Evolutionary conservation across 2,888 invertebrate species (phyloP).

Genomic region (Nymphalis c-album): DNA sequence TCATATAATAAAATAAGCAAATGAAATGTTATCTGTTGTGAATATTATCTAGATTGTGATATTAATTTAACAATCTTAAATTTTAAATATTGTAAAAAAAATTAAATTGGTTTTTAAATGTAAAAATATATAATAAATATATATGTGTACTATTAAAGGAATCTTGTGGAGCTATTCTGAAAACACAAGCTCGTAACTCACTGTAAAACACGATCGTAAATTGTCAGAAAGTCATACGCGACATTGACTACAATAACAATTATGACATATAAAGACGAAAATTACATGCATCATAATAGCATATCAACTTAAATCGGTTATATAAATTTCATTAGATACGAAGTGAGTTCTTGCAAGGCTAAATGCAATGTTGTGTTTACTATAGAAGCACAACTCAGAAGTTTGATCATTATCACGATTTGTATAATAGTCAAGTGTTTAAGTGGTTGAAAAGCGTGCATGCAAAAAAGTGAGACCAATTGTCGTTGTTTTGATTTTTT

Average conservation of each 20-base stretch:
- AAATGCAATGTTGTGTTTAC: neutral
- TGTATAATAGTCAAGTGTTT: no score
- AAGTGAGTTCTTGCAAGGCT: neutral
- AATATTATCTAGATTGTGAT: conserved; percentile 50
- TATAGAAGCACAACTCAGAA: neutral
- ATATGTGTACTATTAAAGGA: neutral
- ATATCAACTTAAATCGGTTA: no score
- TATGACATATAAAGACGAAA: no score
- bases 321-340: no score
- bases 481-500: no score
- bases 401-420: neutral
- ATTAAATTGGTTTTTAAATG: conserved; percentile 6
- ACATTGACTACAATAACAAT: no score
- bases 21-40: conserved; percentile 21
- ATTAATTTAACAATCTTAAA: conserved; percentile 44
- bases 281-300: no score
- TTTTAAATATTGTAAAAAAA: conserved; percentile 4
- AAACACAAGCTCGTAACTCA: no score
- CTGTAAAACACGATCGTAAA: no score
- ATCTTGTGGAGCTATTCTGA: neutral
- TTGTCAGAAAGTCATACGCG: no score
- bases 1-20: neutral
- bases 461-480: neutral
- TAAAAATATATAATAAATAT: conserved; percentile 7
- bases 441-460: no score